These are phyloP conservation scores for Herpetotheres cachinnans DNA, from an alignment of 2,113 vertebrate genomes.

Conservation along the genomic window DNA sequence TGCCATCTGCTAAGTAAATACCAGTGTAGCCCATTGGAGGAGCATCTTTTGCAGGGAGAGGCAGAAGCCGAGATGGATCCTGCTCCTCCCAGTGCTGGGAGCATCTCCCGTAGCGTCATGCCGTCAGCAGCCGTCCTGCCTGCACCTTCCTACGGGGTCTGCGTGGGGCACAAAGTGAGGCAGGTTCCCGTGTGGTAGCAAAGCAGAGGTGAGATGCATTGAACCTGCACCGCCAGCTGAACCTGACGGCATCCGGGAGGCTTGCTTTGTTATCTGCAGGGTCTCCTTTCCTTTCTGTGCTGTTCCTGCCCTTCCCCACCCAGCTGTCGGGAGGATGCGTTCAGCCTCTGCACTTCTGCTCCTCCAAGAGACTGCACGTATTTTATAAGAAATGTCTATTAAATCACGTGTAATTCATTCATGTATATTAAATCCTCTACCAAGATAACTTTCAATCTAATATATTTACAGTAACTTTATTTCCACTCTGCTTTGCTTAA, in stretches of 20 bases:
- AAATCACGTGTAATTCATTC: neutral
- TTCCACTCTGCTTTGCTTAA: neutral
- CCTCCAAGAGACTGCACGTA: fast-evolving
- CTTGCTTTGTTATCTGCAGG: neutral
- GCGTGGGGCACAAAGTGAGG: fast-evolving
- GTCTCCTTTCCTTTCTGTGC: fast-evolving
- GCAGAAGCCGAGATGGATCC: neutral
- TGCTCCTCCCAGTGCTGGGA: neutral
- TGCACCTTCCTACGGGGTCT: fast-evolving
- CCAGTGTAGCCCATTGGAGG: neutral
- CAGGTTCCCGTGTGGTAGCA: neutral
- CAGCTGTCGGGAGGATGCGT: neutral
- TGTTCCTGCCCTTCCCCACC: neutral
- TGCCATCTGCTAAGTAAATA: neutral
- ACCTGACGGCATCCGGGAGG: neutral
- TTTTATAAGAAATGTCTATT: neutral
- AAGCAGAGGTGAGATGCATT: neutral
- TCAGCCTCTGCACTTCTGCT: no score
- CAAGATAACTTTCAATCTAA: neutral
- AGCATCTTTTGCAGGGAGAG: neutral
- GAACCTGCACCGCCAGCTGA: neutral
- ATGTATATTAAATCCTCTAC: neutral
- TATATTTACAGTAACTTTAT: neutral
- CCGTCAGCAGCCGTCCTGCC: neutral
- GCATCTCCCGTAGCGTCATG: neutral